Percentiles rank a stretch among this genome's conserved stretches.
Conservation (phyloP, 92 coral and sea anemone species). For the Heliopora coerulea region DNA sequence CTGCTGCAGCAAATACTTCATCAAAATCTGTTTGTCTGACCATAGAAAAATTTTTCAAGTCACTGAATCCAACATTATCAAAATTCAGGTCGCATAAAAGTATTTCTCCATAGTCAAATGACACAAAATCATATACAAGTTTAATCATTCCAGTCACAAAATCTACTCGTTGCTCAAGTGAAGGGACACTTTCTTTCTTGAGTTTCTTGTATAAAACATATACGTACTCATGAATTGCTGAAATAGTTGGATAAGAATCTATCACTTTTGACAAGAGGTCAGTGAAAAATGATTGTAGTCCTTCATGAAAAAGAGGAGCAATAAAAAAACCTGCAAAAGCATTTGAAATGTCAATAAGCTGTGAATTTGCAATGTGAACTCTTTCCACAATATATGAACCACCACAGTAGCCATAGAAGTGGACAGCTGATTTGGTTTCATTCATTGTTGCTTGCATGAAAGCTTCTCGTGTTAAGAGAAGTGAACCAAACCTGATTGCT, state of each 20-base stretch:
- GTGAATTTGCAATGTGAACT: too few relatives aligned
- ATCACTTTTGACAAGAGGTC: neutral
- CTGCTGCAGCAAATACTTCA: neutral
- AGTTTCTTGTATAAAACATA: neutral
- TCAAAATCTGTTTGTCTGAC: constrained; percentile 3
- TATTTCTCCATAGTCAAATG: neutral
- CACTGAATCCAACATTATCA: neutral
- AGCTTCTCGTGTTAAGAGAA: too few relatives aligned
- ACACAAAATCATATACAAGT: neutral
- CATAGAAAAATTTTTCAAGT: neutral
- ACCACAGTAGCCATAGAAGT: too few relatives aligned
- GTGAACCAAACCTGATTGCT: too few relatives aligned
- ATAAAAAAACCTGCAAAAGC: too few relatives aligned
- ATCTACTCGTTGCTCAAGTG: constrained; percentile 6
- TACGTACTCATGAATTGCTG: neutral
- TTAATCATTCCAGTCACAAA: constrained; percentile 4
- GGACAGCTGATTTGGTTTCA: too few relatives aligned
- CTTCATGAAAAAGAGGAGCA: neutral
- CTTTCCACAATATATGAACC: too few relatives aligned
- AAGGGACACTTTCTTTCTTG: neutral
- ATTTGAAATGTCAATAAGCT: too few relatives aligned
- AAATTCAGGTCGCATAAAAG: neutral
- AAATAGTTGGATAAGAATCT: neutral
- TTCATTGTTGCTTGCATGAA: too few relatives aligned
- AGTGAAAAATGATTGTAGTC: neutral